Base-by-base conservation (phyloP, 2,113 vertebrate genomes). In the Aspiorhynchus laticeps region DNA sequence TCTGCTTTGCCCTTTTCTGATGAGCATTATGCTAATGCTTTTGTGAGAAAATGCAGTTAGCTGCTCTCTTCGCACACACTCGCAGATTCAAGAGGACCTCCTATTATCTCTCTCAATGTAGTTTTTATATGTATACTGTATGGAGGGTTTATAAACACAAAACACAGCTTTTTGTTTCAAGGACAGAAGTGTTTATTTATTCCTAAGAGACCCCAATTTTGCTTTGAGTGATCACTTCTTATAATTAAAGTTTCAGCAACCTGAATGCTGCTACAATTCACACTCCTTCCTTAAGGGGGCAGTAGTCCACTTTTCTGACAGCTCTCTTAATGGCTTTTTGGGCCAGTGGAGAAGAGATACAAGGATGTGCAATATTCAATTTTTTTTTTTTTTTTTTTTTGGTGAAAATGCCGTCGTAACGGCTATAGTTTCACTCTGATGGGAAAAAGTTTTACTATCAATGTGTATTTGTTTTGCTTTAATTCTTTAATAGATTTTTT, bases 231-330 rank as follows among this genome's bases (percentile, higher is more conserved):
- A 48, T 46, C 5, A 46, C 41, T 75, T n/a, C 38, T 74, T 75
- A 15, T 3, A 56, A 36, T 36, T 79, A 2, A 59, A 59, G 77
- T 80, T 61, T 36, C 6, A 65, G 21, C 8, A 41, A 24, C 10
- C 33, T 7, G 8, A 65, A 43, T 65, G 33, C 36, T 65, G 56
- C 24, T 21, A 71, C 81, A 83, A 33, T 83, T 51, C 63, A 83
- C 63, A 83, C 81, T 83, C 81, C 81, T 83, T 14, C 43, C 81
- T 83, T 69, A n/a, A 71, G 81, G 43, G 65, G 43, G 81, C 81
- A 71, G 43, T 69, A 51, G 41, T 83, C 65, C 11, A 15, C 65
- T 83, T 83, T 71, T 71, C 43, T 11, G 26, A 67, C 21, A 5
- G 43, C 43, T 71, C 5, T 53, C 28, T 83, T 53, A 71, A 83